These are phyloP conservation scores for Promerops cafer DNA, from an alignment of 2,113 vertebrate species.

Conservation along the genomic window DNA sequence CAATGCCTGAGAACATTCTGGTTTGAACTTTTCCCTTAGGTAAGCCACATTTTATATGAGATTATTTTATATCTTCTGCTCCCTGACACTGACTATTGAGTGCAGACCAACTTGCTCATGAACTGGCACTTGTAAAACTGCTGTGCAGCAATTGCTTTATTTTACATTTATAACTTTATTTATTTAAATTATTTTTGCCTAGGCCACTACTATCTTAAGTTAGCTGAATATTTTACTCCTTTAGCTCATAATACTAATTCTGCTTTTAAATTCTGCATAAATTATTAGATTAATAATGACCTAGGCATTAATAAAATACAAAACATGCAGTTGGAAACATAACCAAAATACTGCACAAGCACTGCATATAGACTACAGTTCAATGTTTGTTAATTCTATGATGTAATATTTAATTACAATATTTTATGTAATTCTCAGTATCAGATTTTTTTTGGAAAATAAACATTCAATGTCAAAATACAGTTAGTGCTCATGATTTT, in stretches of 20 bases:
- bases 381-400: neutral
- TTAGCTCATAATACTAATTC: neutral
- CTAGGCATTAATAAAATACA: neutral
- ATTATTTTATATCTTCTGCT: neutral
- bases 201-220: neutral
- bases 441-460: neutral
- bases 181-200: neutral
- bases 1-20: neutral
- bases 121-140: neutral
- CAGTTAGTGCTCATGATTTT: neutral
- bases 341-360: neutral
- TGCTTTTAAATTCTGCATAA: neutral
- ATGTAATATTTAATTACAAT: neutral
- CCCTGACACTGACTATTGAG: neutral
- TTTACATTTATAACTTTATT: neutral
- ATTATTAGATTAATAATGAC: neutral
- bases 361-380: neutral
- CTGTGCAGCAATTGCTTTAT: neutral
- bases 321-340: neutral
- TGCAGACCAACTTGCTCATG: neutral
- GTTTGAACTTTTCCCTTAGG: neutral
- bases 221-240: neutral
- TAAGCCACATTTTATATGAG: neutral
- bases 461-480: neutral
- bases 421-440: neutral